Evolutionary conservation across 1,140 invertebrate genomes (phyloP).

Genomic region (Ephestia elutella): DNA sequence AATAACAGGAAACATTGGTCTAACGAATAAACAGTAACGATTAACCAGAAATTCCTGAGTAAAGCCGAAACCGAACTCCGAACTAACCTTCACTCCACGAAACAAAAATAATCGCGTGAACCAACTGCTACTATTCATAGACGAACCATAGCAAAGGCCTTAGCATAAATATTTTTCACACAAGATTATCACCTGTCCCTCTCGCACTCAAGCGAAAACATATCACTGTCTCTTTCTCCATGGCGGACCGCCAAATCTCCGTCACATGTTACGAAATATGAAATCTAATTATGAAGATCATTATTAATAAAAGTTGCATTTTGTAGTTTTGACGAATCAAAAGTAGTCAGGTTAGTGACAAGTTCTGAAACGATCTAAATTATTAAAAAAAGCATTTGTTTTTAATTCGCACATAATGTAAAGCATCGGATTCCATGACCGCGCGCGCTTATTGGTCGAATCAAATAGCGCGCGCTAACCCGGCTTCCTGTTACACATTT

Average conservation of each 20-base stretch:
- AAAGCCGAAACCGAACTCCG: constrained; percentile 8
- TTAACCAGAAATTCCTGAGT: constrained; percentile 23
- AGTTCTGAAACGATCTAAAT: too few species aligned
- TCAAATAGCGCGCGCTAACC: too few species aligned
- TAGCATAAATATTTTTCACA: constrained; percentile 66
- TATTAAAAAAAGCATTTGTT: too few species aligned
- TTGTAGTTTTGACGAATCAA: constrained; percentile 9
- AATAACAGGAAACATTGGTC: neutral
- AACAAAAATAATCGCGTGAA: constrained; percentile 43
- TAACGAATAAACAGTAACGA: neutral
- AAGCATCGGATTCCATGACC: too few species aligned
- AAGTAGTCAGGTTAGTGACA: neutral
- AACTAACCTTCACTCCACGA: constrained; percentile 44
- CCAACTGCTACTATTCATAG: constrained; percentile 48
- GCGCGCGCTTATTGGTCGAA: too few species aligned
- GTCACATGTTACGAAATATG: constrained; percentile 49
- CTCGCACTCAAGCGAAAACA: constrained; percentile 33
- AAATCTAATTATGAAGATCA: constrained; percentile 49
- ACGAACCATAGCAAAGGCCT: constrained; percentile 51
- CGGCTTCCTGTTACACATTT: too few species aligned
- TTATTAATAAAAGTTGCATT: constrained; percentile 30
- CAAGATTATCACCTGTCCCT: constrained; percentile 51
- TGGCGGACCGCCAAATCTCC: constrained; percentile 40
- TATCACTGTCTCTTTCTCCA: constrained; percentile 38
- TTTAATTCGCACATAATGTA: too few species aligned